These are phyloP conservation scores for Brienomyrus brachyistius DNA, from an alignment of 2,113 vertebrate species.

Conservation along the genomic window DNA sequence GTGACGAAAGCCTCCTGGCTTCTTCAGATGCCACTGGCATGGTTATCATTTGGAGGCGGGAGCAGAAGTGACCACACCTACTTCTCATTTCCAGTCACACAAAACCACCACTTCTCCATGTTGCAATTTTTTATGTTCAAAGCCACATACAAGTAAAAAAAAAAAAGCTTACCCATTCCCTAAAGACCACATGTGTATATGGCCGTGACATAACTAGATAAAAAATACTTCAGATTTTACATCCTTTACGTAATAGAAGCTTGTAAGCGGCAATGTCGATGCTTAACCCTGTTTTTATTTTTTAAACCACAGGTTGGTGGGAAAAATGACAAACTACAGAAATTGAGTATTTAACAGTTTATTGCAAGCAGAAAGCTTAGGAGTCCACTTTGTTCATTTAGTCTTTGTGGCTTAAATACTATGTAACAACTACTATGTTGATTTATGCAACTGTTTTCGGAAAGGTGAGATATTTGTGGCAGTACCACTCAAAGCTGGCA, in stretches of 20 bases:
- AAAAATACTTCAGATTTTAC: background rate
- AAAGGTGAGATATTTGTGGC: background rate
- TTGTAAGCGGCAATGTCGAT: background rate
- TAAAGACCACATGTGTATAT: background rate
- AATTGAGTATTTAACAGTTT: background rate
- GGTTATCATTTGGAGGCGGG: conserved; percentile 90
- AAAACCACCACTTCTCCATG: conserved; percentile 6
- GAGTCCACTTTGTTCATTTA: background rate
- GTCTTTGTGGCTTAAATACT: background rate
- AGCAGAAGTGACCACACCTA: conserved; percentile 69
- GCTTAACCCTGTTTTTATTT: background rate
- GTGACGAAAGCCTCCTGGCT: conserved; percentile 87
- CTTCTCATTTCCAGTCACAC: conserved; percentile 31
- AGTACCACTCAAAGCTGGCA: background rate
- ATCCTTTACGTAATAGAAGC: background rate
- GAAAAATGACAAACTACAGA: background rate
- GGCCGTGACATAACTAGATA: background rate
- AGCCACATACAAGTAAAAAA: background rate
- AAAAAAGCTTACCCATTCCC: background rate
- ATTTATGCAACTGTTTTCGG: background rate
- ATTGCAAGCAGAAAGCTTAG: background rate
- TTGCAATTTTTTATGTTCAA: conserved; percentile 22
- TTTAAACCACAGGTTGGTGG: background rate
- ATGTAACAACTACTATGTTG: background rate
- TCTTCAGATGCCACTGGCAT: conserved; percentile 84